Conservation (phyloP, 2,797 vertebrate species). For the Lates japonicus region DNA sequence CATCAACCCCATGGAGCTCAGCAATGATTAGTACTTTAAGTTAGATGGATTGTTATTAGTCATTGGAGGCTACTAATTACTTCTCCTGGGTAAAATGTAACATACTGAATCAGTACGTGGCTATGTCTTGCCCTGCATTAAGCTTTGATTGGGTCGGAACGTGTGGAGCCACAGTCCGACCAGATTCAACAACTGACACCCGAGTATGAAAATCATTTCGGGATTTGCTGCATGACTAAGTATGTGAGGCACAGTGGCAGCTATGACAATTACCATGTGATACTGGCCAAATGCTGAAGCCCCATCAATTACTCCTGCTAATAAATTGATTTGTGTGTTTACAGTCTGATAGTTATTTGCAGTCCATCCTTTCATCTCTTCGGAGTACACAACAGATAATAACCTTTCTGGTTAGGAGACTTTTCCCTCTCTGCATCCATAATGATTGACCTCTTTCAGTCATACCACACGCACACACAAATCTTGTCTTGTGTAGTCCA, state of each 20-base stretch:
- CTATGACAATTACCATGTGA: slow-evolving; percentile 54
- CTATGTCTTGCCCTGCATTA: slow-evolving; percentile 13
- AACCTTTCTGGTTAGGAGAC: slow-evolving; percentile 46
- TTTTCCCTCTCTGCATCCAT: slow-evolving; percentile 50
- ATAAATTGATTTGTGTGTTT: slow-evolving; percentile 76
- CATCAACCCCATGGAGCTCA: not conserved
- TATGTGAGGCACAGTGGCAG: slow-evolving; percentile 33
- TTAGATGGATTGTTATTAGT: slow-evolving; percentile 1
- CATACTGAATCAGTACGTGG: slow-evolving; percentile 28
- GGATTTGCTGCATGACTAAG: slow-evolving; percentile 58
- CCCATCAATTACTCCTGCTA: slow-evolving; percentile 69
- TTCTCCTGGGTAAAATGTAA: slow-evolving; percentile 10
- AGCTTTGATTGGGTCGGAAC: slow-evolving; percentile 28
- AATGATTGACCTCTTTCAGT: slow-evolving; percentile 76
- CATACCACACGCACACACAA: slow-evolving; percentile 27
- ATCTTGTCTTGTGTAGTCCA: slow-evolving; percentile 29
- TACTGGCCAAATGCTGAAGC: slow-evolving; percentile 49
- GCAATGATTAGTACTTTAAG: not conserved
- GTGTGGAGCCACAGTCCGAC: slow-evolving; percentile 11
- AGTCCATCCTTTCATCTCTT: slow-evolving; percentile 47
- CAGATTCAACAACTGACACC: slow-evolving; percentile 48
- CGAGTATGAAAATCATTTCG: slow-evolving; percentile 57
- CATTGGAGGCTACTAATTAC: slow-evolving; percentile 16
- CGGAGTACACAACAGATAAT: slow-evolving; percentile 50
- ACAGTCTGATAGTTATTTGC: slow-evolving; percentile 51